phyloP scores from a whole-genome alignment of 2,113 vertebrate species.

The Thamnophis sirtalis region DNA sequence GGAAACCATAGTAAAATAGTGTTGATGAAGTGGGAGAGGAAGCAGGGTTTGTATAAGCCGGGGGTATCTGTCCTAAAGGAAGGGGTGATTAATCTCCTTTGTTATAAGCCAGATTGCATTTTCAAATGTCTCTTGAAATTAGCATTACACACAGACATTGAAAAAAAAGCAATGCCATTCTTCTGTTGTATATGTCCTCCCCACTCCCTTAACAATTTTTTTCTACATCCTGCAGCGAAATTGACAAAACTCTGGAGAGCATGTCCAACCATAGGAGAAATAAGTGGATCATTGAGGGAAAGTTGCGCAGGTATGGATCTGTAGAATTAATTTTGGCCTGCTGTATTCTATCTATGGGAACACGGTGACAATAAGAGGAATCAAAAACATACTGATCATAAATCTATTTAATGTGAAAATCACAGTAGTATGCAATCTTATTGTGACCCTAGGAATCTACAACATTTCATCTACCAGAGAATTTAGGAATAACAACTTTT shows the following conservation, averaged over 20 bases:
- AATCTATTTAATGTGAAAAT: not conserved
- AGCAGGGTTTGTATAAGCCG: not conserved
- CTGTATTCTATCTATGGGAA: not conserved
- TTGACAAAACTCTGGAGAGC: constrained; percentile 91
- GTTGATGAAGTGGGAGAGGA: not conserved
- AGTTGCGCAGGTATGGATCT: constrained; percentile 82
- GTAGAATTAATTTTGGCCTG: not conserved
- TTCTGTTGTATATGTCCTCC: not conserved
- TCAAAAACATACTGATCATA: not conserved
- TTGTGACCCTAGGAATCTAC: not conserved
- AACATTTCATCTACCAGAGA: not conserved
- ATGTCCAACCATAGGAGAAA: constrained; percentile 89
- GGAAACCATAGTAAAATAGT: not conserved
- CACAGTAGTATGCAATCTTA: not conserved
- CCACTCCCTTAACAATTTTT: not conserved
- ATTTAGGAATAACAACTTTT: not conserved
- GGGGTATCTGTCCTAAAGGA: not conserved
- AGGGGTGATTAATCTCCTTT: not conserved
- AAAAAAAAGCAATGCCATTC: not conserved
- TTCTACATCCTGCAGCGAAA: constrained; percentile 74
- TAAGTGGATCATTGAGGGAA: constrained; percentile 95
- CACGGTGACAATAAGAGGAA: no score
- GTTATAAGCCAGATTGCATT: not conserved
- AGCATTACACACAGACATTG: not conserved
- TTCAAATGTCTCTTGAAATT: not conserved